Conservation (phyloP, 2,797 vertebrate species). For the Australoheros facetus region DNA sequence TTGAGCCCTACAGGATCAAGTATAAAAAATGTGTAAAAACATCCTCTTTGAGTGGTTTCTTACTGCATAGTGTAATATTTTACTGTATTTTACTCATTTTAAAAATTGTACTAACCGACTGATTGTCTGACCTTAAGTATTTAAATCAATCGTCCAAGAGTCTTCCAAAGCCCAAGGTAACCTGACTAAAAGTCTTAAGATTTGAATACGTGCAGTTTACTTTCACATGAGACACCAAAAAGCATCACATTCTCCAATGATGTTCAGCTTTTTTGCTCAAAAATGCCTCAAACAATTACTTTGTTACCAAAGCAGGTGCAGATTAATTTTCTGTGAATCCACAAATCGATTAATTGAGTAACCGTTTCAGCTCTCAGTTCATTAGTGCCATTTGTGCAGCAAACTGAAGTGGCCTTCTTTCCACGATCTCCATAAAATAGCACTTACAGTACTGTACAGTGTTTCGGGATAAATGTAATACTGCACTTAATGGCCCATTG, state of each 20-base stretch:
- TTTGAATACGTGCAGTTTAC: neutral
- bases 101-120: neutral
- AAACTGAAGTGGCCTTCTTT: conserved; percentile 24
- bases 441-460: conserved; percentile 44
- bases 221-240: neutral
- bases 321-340: neutral
- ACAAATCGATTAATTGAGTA: neutral
- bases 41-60: neutral
- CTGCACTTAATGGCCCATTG: conserved; percentile 71
- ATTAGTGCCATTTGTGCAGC: conserved; percentile 5
- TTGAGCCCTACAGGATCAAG: neutral
- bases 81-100: neutral
- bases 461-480: conserved; percentile 68
- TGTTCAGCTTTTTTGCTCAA: neutral
- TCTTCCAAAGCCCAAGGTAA: neutral
- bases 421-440: conserved; percentile 46
- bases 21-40: neutral
- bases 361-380: conserved; percentile 3
- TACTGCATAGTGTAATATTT: neutral
- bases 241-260: neutral
- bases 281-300: neutral
- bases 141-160: neutral
- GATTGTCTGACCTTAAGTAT: neutral
- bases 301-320: neutral
- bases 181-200: neutral